Conservation (phyloP, 2,797 vertebrate genomes). For the Syngnathus acus region DNA sequence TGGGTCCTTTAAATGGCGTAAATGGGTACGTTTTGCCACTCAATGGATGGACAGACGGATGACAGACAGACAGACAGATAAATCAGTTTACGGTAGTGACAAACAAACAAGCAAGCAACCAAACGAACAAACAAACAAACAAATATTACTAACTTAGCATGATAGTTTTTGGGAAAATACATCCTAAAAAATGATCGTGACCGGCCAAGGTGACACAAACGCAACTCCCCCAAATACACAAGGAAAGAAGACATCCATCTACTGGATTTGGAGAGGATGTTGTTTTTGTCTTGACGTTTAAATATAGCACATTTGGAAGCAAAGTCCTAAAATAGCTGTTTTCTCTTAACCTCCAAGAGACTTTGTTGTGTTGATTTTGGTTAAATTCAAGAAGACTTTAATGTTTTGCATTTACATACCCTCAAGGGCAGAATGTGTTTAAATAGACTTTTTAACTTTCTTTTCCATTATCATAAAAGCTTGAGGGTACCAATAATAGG, state of each 20-base stretch:
- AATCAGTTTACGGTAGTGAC: too few relatives aligned
- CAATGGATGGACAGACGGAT: too few relatives aligned
- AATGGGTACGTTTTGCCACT: too few relatives aligned
- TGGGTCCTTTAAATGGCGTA: too few relatives aligned
- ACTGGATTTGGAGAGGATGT: background rate
- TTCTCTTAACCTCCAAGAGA: conserved; percentile 27
- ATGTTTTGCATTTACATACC: conserved; percentile 35
- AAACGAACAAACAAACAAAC: too few relatives aligned
- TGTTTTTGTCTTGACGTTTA: conserved; percentile 3
- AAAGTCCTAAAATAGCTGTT: conserved; percentile 9
- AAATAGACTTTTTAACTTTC: conserved; percentile 28
- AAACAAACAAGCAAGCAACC: too few relatives aligned
- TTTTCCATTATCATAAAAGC: conserved; percentile 46
- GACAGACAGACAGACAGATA: too few relatives aligned
- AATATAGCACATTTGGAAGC: conserved; percentile 1
- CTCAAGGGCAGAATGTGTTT: conserved; percentile 31
- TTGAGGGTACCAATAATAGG: conserved; percentile 37
- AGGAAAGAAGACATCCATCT: background rate
- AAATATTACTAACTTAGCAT: too few relatives aligned
- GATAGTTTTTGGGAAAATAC: too few relatives aligned
- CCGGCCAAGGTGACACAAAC: too few relatives aligned
- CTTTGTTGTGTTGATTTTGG: conserved; percentile 30
- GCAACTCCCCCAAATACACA: background rate
- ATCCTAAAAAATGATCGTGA: too few relatives aligned
- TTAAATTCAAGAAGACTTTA: conserved; percentile 30